Evolutionary conservation across 1,140 invertebrate genomes (phyloP).

Genomic region (Harlomillsia oculata): DNA sequence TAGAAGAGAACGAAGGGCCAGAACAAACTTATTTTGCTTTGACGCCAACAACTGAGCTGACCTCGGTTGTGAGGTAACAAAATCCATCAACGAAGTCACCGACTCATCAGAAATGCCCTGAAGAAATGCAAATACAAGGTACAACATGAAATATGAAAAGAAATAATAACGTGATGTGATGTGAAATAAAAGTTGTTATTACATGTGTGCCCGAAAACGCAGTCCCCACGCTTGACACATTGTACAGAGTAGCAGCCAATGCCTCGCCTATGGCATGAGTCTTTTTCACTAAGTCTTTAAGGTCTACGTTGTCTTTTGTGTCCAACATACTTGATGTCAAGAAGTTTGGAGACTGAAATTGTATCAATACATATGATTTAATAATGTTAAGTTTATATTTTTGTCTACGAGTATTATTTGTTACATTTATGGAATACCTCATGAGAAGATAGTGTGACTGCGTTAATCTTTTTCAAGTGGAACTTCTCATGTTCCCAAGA

Average conservation of each 20-base stretch:
- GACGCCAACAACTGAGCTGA: conserved; percentile 60
- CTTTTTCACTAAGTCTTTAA: conserved; percentile 55
- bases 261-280: conserved; percentile 69
- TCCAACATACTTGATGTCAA: conserved; percentile 54
- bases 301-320: conserved; percentile 48
- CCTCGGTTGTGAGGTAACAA: conserved; percentile 59
- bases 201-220: conserved; percentile 34
- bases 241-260: conserved; percentile 75
- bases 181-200: background rate
- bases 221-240: conserved; percentile 50
- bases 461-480: conserved; percentile 79
- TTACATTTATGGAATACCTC: conserved; percentile 41
- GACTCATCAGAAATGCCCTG: conserved; percentile 62
- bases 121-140: background rate
- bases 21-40: conserved; percentile 55
- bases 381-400: conserved; percentile 1
- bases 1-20: conserved; percentile 53
- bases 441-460: conserved; percentile 78
- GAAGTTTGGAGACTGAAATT: conserved; percentile 42
- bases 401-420: background rate
- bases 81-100: conserved; percentile 62
- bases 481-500: conserved; percentile 97
- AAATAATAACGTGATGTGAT: background rate
- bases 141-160: conserved; percentile 6
- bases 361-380: conserved; percentile 13